Conservation (phyloP, 2,113 vertebrate species). For the Sardina pilchardus region DNA sequence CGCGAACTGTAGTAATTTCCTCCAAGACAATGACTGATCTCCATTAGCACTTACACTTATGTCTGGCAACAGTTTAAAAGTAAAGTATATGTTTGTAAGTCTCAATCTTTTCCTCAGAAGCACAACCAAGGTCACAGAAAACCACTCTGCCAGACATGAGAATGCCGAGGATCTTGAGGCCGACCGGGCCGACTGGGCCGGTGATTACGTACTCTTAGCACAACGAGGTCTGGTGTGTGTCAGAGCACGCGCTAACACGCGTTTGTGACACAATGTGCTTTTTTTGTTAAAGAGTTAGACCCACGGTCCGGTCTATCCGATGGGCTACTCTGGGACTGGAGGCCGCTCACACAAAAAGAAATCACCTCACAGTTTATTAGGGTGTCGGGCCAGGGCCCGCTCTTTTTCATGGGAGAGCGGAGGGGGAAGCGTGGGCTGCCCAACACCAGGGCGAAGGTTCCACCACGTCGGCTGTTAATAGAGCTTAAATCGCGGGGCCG, state of each 20-base stretch:
- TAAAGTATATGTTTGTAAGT: background rate
- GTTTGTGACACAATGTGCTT: conserved; percentile 44
- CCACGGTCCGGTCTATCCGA: conserved; percentile 15
- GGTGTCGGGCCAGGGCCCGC: conserved; percentile 27
- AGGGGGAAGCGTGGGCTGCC: conserved; percentile 33
- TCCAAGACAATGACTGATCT: background rate
- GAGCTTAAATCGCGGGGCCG: conserved; percentile 32
- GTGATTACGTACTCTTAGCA: conserved; percentile 13
- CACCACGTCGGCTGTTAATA: conserved; percentile 45
- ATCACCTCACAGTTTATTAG: conserved; percentile 39
- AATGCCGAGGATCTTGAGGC: background rate
- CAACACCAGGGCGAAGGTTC: conserved; percentile 32
- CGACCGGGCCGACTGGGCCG: background rate
- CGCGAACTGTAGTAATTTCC: background rate
- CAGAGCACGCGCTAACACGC: conserved; percentile 43
- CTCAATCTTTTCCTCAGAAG: background rate
- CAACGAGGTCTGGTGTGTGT: conserved; percentile 37
- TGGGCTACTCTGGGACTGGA: conserved; percentile 28
- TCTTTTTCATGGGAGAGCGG: conserved; percentile 25
- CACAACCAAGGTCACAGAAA: background rate
- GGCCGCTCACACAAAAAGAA: conserved; percentile 29
- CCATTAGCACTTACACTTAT: background rate
- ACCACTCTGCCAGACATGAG: background rate
- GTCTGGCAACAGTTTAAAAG: background rate
- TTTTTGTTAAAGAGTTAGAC: conserved; percentile 39